A percentile compares a stretch with the other conserved stretches of the same genome.
Conservation (phyloP, 1,140 invertebrate genomes). For the Protaetia brevitarsis region DNA sequence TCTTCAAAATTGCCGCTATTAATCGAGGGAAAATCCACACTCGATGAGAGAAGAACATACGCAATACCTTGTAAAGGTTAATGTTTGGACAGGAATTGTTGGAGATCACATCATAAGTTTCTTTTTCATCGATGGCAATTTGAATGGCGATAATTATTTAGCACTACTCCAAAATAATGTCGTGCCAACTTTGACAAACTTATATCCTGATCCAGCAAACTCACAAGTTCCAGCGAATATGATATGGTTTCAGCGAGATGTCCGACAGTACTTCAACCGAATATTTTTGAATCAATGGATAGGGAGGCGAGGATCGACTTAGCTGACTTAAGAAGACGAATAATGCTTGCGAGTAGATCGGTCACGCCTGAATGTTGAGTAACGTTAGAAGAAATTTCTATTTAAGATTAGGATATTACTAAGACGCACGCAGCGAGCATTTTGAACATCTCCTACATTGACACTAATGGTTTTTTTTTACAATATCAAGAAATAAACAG, state of each 20-base stretch:
- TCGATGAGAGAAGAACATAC: constrained; percentile 25
- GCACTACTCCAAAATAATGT: constrained; percentile 28
- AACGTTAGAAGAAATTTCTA: too few species aligned
- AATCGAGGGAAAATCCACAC: background rate
- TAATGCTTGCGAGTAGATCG: too few species aligned
- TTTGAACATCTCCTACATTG: too few species aligned
- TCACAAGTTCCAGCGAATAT: constrained; percentile 26
- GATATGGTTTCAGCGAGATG: constrained; percentile 31
- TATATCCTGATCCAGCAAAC: constrained; percentile 28
- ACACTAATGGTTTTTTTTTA: too few species aligned
- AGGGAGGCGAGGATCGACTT: constrained; percentile 20
- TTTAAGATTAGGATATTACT: too few species aligned
- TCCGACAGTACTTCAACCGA: constrained; percentile 25
- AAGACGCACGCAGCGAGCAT: too few species aligned
- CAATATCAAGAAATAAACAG: too few species aligned
- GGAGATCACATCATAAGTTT: constrained; percentile 24
- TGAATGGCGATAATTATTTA: constrained; percentile 31
- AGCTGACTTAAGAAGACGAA: too few species aligned
- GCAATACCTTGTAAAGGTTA: constrained; percentile 31
- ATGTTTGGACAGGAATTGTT: constrained; percentile 29
- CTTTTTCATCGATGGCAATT: constrained; percentile 30
- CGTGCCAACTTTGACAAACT: constrained; percentile 25
- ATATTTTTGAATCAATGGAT: constrained; percentile 30
- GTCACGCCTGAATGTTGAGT: too few species aligned
- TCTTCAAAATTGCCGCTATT: constrained; percentile 28